Evolutionary conservation across 2,113 vertebrate genomes (phyloP), one percentile per base, ranked within the genome.

Genomic region (Dicentrarchus labrax): DNA sequence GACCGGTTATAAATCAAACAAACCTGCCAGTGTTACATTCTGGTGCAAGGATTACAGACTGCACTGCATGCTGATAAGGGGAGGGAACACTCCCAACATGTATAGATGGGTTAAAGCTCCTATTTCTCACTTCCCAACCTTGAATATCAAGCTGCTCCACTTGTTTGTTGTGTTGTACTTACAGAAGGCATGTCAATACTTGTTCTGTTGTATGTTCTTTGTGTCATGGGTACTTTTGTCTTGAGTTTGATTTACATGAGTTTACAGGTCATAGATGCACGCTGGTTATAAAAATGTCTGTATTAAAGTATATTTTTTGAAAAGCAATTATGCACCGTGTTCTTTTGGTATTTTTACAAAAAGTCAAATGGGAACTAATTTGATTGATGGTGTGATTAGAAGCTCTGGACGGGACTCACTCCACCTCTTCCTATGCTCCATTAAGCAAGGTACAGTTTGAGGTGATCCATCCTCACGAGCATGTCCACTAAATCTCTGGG

Each of bases 301-400:
- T 84, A 93, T 87, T 91, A 86, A 93, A 92, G 66, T 87, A 68
- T 90, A 82, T 89, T 92, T 93, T 90, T 76, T 48, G 53, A 87
- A 93, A 88, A 81, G 70, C 73, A 78, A 60, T n/a, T 12, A 47
- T 21, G 8, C 7, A n/a, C 22, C 38, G 76, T 51, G 11, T 56
- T 72, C 8, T 77, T 9, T 88, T 19, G 21, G 19, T 57, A 39
- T 6, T n/a, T 65, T 68, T 48, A 9, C 3, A 45, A 36, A 36
- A 12, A 50, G 9, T 4, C 6, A 50, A 54, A 48, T 38, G 12
- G 39, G 2, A n/a, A 30, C 2, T 22, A 21, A 43, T 45, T 51
- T 65, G 78, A 78, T 62, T 54, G 67, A 73, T 59, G 48, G 12
- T 19, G 43, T 24, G 51, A 50, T 73, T 66, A 53, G 45, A 83